Evolutionary conservation across 2,888 invertebrate genomes (phyloP).

Genomic region (Rhamnusium bicolor): DNA sequence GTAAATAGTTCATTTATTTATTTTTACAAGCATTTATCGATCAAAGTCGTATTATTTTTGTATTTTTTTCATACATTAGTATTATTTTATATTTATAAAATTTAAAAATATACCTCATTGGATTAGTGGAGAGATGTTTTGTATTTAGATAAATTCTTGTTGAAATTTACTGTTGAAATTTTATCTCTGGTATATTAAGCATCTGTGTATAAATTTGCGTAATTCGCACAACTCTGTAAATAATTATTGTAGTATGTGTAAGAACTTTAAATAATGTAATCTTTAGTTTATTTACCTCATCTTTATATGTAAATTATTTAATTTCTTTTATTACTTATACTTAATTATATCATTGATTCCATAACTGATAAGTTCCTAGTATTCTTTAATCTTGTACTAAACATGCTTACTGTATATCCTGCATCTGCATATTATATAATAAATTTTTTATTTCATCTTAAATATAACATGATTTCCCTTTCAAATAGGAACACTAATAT

Average conservation of each 20-base stretch:
- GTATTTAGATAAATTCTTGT: conserved; percentile 56
- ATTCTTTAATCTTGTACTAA: conserved; percentile 49
- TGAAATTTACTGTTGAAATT: conserved; percentile 59
- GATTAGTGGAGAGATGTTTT: conserved; percentile 45
- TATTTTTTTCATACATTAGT: conserved; percentile 44
- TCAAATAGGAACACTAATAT: neutral
- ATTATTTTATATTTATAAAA: conserved; percentile 41
- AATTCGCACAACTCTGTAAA: conserved; percentile 43
- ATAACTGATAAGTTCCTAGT: conserved; percentile 46
- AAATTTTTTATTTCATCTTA: conserved; percentile 48
- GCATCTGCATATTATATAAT: conserved; percentile 41
- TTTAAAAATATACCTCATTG: conserved; percentile 47
- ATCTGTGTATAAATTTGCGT: conserved; percentile 45
- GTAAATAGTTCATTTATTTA: conserved; percentile 47
- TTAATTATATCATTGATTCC: conserved; percentile 40
- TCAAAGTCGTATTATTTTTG: conserved; percentile 45
- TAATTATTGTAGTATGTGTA: conserved; percentile 44
- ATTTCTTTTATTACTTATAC: conserved; percentile 32
- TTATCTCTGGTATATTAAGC: conserved; percentile 51
- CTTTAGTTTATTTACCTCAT: conserved; percentile 43
- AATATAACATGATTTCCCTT: neutral
- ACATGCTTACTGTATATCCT: conserved; percentile 45
- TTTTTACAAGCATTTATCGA: conserved; percentile 49
- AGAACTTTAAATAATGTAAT: conserved; percentile 36
- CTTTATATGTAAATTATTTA: conserved; percentile 37